These are phyloP conservation scores for Champsocephalus gunnari DNA, from an alignment of 2,797 vertebrate genomes.

Conservation along the genomic window DNA sequence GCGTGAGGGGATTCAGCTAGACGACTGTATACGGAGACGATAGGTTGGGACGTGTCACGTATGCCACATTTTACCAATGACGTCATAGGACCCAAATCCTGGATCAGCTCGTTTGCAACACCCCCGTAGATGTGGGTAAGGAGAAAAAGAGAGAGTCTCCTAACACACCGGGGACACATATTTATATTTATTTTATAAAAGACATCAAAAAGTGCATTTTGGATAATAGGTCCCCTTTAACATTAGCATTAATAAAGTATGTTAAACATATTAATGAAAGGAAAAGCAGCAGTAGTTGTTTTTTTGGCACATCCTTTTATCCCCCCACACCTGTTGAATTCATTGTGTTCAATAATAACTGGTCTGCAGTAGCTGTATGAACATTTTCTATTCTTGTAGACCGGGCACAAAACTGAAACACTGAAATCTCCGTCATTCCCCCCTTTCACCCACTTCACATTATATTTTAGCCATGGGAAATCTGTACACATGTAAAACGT, in stretches of 20 bases:
- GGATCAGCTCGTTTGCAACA: too few species aligned
- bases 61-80: too few species aligned
- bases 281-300: background rate
- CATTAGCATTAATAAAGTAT: background rate
- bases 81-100: too few species aligned
- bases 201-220: too few species aligned
- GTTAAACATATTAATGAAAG: background rate
- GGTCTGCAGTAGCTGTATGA: background rate
- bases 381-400: constrained; percentile 39
- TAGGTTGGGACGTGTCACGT: too few species aligned
- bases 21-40: too few species aligned
- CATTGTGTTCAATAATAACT: constrained; percentile 33
- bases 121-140: too few species aligned
- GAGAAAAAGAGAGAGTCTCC: too few species aligned
- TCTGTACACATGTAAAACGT: constrained; percentile 51
- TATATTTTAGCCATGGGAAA: constrained; percentile 61
- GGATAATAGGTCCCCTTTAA: too few species aligned
- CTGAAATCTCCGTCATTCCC: constrained; percentile 18
- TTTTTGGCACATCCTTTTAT: background rate
- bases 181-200: too few species aligned
- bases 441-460: constrained; percentile 62
- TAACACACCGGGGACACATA: too few species aligned
- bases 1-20: too few species aligned
- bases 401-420: constrained; percentile 26
- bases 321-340: constrained; percentile 17